Base-by-base conservation (phyloP, 92 coral and sea anemone genomes). In the Phenganax subtilis region DNA sequence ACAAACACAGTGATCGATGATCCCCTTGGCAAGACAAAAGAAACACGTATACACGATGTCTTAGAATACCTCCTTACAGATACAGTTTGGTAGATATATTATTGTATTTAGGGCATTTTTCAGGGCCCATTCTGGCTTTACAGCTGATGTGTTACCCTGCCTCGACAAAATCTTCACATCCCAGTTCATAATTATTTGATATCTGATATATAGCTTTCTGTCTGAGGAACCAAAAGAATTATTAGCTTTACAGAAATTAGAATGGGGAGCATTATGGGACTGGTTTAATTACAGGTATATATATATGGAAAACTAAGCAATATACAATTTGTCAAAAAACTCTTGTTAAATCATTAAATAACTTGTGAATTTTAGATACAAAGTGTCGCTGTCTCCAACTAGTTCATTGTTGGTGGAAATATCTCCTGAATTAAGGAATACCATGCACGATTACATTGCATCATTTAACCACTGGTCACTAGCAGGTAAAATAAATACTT, bases 1-100 rank as follows among this genome's bases (percentile, higher is more conserved):
- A 76, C 91, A 88, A 92, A 94, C 80, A 94, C 93, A 51, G 97
- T 91, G 17, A 90, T 94, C 79, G 98, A 94, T 84, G 86, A 90
- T 59, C 98, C 98, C 52, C 88, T 76, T 51, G 86, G 87, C 75
- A 82, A 83, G 81, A 73, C 86, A 15, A 84, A 58, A 65, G 97
- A 87, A 44, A 70, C 87, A 58, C 89, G 84, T 71, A 79, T 92
- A 10, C 84, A 65, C 14, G 83, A 96, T 14, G 57, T 96, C 66
- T 78, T 96, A 80, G 99, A 96, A 66, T 92, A 84, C 82, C 72
- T 96, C 54, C 83, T 80, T 60, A 90, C 99, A 25, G 99, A 96
- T 44, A 92, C 97, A 62, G 88, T 96, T 14, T 92, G 97, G 99
- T 96, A 76, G 71, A 88, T 86, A 47, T 3, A 27, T 2, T 47